phyloP scores from a whole-genome alignment of 2,113 vertebrate species.

The Oceanites oceanicus region DNA sequence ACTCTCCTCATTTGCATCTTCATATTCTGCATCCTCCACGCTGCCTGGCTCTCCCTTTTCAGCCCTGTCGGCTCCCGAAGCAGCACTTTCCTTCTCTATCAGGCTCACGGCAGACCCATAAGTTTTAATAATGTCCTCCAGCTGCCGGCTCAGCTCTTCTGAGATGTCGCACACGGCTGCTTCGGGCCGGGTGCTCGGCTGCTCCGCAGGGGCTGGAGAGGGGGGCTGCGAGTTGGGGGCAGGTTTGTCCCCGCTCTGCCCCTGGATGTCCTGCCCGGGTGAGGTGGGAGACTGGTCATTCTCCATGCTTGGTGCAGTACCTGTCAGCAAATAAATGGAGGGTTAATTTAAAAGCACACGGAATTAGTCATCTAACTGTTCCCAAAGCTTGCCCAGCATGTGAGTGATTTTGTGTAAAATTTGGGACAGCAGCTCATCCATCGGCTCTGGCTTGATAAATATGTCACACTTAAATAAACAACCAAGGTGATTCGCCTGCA shows the following conservation, averaged over 20 bases:
- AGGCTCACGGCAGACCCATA: slow-evolving; percentile 73
- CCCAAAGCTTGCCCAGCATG: neutral
- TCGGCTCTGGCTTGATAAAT: neutral
- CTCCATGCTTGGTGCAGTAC: slow-evolving; percentile 77
- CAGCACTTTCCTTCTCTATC: slow-evolving; percentile 47
- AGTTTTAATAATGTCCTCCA: slow-evolving; percentile 88
- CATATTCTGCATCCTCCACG: slow-evolving; percentile 67
- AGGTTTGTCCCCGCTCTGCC: slow-evolving; percentile 41
- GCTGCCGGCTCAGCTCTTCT: slow-evolving; percentile 80
- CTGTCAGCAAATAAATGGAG: slow-evolving; percentile 49
- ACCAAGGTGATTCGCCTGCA: neutral
- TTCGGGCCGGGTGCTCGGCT: neutral
- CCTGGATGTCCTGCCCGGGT: slow-evolving; percentile 20
- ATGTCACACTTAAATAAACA: neutral
- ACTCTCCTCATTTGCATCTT: slow-evolving; percentile 69
- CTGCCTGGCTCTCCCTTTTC: slow-evolving; percentile 64
- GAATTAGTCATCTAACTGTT: neutral
- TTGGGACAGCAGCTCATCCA: neutral
- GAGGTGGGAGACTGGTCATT: slow-evolving; percentile 18
- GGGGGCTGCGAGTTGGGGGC: neutral
- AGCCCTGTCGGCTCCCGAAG: neutral
- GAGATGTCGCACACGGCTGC: slow-evolving; percentile 64
- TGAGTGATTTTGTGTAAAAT: neutral
- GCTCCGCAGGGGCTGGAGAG: neutral
- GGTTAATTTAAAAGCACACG: neutral